Evolutionary conservation across 2,888 invertebrate genomes (phyloP).

Genomic region (Drosophila pseudotakahashii): DNA sequence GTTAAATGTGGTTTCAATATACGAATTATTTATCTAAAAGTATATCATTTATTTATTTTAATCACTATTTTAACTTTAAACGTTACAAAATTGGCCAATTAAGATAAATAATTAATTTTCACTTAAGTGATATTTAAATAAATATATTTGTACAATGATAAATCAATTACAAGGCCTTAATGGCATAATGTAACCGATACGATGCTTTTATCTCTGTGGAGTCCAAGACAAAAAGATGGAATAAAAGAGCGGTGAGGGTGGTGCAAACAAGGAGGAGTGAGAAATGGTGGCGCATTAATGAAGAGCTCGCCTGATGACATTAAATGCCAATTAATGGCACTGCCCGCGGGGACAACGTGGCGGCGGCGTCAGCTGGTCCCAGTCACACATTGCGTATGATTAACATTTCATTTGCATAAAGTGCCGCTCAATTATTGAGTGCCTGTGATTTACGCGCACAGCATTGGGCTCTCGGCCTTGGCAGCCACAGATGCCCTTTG

Average conservation of each 20-base stretch:
- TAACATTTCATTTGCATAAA: conserved; percentile 79
- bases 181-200: conserved; percentile 1
- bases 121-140: background rate
- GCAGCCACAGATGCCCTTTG: conserved; percentile 20
- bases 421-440: conserved; percentile 78
- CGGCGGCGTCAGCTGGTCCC: conserved; percentile 56
- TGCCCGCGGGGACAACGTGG: conserved; percentile 42
- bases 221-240: background rate
- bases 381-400: conserved; percentile 72
- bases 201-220: conserved; percentile 15
- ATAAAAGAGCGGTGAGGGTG: background rate
- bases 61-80: too few species aligned
- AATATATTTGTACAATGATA: background rate
- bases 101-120: background rate
- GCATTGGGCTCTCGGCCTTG: conserved; percentile 3
- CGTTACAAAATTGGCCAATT: too few species aligned
- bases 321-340: conserved; percentile 71
- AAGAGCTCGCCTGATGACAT: conserved; percentile 56
- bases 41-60: too few species aligned
- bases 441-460: conserved; percentile 61
- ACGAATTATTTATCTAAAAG: too few species aligned
- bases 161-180: background rate
- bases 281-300: conserved; percentile 55
- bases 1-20: too few species aligned
- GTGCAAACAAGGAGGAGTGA: background rate